Percentiles rank a stretch among this genome's conserved stretches.
These are phyloP conservation scores for Edolisoma coerulescens DNA, from an alignment of 2,113 vertebrate genomes.

Conservation along the genomic window DNA sequence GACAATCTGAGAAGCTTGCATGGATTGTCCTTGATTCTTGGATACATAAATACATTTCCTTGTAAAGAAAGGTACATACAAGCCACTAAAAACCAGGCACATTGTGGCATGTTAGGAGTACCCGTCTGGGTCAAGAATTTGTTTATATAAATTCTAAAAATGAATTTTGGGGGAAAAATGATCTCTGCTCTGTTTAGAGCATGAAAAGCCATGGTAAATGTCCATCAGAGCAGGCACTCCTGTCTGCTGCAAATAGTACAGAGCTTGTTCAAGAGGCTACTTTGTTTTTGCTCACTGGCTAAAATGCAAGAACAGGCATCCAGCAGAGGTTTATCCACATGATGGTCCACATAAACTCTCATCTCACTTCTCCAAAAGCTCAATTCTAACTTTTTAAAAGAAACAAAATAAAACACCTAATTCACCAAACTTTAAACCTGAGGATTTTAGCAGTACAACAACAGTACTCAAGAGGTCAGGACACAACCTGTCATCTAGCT, in stretches of 20 bases:
- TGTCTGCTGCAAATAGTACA: background rate
- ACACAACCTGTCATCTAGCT: background rate
- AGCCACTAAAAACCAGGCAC: background rate
- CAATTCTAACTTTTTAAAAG: background rate
- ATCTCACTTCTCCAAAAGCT: background rate
- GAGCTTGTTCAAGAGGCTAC: background rate
- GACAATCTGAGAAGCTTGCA: conserved; percentile 14
- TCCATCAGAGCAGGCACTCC: background rate
- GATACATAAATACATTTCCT: background rate
- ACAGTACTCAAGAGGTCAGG: background rate
- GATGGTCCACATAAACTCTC: background rate
- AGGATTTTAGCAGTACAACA: background rate
- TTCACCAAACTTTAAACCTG: background rate
- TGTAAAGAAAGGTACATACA: background rate
- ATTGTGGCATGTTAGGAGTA: background rate
- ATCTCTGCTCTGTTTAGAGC: background rate
- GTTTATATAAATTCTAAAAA: conserved; percentile 32
- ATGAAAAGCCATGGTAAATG: background rate
- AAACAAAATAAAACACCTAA: background rate
- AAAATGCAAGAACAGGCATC: background rate
- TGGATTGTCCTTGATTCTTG: background rate
- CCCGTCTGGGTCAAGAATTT: background rate
- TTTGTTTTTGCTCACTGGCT: background rate
- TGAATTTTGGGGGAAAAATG: background rate
- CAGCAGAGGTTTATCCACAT: background rate